Evolutionary conservation across 92 coral and sea anemone species (phyloP).

Genomic region (Montipora capitata): DNA sequence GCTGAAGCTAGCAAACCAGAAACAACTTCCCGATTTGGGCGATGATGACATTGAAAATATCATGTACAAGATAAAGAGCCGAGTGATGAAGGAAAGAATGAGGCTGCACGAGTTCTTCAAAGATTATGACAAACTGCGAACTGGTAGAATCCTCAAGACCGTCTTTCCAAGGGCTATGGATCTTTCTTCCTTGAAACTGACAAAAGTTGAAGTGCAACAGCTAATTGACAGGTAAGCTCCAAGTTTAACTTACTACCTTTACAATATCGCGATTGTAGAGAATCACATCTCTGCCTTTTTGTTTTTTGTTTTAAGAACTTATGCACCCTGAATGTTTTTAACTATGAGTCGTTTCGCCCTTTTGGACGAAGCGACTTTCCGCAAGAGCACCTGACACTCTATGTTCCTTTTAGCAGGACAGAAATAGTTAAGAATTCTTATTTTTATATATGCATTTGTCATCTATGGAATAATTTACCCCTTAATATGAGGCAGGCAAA

Average conservation of each 20-base stretch:
- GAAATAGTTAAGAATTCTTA: background rate
- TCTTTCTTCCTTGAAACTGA: constrained; percentile 88
- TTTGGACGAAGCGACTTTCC: too few species aligned
- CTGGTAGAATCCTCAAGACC: constrained; percentile 93
- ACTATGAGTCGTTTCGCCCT: too few species aligned
- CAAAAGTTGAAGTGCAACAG: constrained; percentile 92
- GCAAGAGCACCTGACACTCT: too few species aligned
- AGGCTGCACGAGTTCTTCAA: constrained; percentile 92
- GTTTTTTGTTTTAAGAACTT: too few species aligned
- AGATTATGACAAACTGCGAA: constrained; percentile 97
- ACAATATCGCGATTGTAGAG: too few species aligned
- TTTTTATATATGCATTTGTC: background rate
- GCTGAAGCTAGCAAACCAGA: constrained; percentile 88
- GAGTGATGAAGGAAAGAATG: constrained; percentile 96
- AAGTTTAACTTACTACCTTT: background rate
- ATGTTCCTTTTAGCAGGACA: too few species aligned
- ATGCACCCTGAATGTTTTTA: too few species aligned
- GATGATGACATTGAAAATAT: constrained; percentile 80
- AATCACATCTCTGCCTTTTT: too few species aligned
- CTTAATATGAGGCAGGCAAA: too few species aligned
- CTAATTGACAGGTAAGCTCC: constrained; percentile 83
- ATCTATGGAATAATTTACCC: too few species aligned
- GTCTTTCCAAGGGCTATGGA: constrained; percentile 95
- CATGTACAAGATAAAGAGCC: constrained; percentile 91
- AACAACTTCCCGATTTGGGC: constrained; percentile 94